Conservation (phyloP, 2,113 vertebrate genomes). For the Pseudorasbora parva region DNA sequence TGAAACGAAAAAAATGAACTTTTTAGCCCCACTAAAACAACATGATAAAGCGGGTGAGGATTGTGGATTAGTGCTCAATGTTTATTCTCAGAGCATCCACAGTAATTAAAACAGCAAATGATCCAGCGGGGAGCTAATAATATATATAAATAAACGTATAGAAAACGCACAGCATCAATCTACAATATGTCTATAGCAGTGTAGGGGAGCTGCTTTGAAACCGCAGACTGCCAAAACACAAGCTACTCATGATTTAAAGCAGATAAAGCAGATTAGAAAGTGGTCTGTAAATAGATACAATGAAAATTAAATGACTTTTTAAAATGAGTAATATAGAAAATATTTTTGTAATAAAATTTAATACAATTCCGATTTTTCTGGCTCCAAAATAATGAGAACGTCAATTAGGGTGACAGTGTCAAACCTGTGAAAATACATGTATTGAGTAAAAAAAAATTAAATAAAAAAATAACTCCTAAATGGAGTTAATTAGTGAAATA, state of each 20-base stretch:
- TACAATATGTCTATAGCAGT: background rate
- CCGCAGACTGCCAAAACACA: background rate
- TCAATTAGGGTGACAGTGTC: background rate
- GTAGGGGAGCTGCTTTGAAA: background rate
- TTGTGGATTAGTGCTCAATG: background rate
- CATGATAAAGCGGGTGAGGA: background rate
- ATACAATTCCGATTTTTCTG: background rate
- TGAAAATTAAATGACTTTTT: background rate
- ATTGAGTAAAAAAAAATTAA: no score
- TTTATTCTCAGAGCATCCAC: background rate
- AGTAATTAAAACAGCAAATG: slow-evolving; percentile 19
- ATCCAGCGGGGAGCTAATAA: background rate
- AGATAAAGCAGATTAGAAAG: no score
- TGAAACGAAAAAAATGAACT: slow-evolving; percentile 38
- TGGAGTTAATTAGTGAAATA: background rate
- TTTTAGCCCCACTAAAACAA: slow-evolving; percentile 29
- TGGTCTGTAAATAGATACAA: no score
- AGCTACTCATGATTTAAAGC: no score
- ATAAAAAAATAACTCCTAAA: no score
- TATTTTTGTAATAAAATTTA: no score
- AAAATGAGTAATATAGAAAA: background rate
- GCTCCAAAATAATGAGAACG: background rate
- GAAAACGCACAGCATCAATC: background rate
- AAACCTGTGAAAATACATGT: no score
- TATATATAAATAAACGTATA: slow-evolving; percentile 24